phyloP scores from a whole-genome alignment of 2,888 invertebrate genomes.

The Athalia cordata region DNA sequence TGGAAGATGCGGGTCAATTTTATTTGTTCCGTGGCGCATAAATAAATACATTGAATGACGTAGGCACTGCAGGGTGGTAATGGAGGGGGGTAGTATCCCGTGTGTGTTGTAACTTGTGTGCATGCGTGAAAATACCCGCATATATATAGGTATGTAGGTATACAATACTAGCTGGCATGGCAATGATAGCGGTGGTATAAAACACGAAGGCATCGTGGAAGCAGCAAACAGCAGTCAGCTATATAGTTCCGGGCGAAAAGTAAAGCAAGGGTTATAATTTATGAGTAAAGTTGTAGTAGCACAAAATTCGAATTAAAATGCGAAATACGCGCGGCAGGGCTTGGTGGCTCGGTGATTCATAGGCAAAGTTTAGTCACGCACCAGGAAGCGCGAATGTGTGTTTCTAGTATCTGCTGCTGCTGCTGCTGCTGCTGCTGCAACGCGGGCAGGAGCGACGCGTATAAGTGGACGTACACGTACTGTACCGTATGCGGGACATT shows the following conservation, averaged over 20 bases:
- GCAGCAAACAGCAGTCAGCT: too few species aligned
- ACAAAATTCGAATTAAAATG: conserved; percentile 48
- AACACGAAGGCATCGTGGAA: too few species aligned
- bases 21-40: neutral
- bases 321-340: conserved; percentile 44
- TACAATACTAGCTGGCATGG: too few species aligned
- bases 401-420: neutral
- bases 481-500: too few species aligned
- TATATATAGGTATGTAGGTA: too few species aligned
- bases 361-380: conserved; percentile 47
- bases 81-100: neutral
- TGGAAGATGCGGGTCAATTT: conserved; percentile 15
- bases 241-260: neutral
- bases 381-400: conserved; percentile 38
- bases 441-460: neutral
- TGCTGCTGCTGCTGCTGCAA: neutral
- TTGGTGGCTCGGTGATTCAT: conserved; percentile 39
- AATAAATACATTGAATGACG: conserved; percentile 18
- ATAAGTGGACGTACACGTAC: neutral
- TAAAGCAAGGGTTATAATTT: conserved; percentile 43
- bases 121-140: too few species aligned
- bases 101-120: neutral
- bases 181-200: too few species aligned
- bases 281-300: conserved; percentile 44
- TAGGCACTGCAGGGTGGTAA: neutral